A percentile compares a stretch with the other conserved stretches of the same genome.
Evolutionary conservation across 2,113 vertebrate genomes (phyloP).

Genomic region (Lagopus muta): DNA sequence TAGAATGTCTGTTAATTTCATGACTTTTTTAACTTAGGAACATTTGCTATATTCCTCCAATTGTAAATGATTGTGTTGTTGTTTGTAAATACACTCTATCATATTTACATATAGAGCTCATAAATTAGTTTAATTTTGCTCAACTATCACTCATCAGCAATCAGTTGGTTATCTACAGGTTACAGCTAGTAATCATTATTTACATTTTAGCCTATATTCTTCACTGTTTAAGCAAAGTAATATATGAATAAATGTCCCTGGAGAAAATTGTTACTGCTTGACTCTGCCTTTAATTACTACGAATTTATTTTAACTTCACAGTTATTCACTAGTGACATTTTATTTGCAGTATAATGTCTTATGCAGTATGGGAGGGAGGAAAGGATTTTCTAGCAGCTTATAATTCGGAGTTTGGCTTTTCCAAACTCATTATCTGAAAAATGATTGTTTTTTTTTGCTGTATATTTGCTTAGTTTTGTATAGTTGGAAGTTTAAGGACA

Average conservation of each 20-base stretch:
- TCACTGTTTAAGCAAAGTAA: not conserved
- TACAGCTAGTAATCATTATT: slow-evolving; percentile 3
- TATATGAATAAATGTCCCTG: slow-evolving; percentile 9
- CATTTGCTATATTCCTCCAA: not conserved
- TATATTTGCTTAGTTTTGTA: not conserved
- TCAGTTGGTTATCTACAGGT: not conserved
- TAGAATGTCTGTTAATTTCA: not conserved
- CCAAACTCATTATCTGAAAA: not conserved
- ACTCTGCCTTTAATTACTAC: slow-evolving; percentile 46
- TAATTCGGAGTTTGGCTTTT: not conserved
- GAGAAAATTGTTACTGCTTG: not conserved
- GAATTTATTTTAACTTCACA: slow-evolving; percentile 21
- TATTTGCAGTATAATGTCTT: slow-evolving; percentile 28
- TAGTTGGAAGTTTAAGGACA: not conserved
- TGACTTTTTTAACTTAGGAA: not conserved
- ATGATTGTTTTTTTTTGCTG: not conserved
- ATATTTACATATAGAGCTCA: not conserved
- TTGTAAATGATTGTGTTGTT: not conserved
- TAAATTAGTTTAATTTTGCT: slow-evolving; percentile 5
- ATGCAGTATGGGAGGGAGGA: not conserved
- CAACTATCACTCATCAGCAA: not conserved
- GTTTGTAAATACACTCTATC: not conserved
- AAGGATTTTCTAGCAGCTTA: not conserved
- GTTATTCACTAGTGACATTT: slow-evolving; percentile 44
- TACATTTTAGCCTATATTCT: not conserved